Conservation (phyloP, 2,888 invertebrate species). For the Acronicta leporina region DNA sequence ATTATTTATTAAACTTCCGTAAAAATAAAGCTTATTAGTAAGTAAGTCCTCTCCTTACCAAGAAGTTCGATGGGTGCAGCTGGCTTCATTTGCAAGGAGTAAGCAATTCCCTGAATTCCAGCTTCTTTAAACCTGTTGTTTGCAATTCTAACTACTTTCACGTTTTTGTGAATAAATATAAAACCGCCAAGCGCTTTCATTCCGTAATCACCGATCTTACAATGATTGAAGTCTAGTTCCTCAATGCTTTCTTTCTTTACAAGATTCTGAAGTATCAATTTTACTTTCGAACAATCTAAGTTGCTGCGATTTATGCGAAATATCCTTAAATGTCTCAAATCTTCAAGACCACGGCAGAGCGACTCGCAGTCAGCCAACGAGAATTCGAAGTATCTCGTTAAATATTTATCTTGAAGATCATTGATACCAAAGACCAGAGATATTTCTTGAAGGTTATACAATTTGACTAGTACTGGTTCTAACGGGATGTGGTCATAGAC, state of each 20-base stretch:
- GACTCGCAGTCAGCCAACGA: constrained; percentile 89
- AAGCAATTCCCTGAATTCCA: constrained; percentile 88
- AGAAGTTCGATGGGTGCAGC: constrained; percentile 83
- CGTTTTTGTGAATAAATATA: constrained; percentile 79
- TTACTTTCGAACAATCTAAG: constrained; percentile 89
- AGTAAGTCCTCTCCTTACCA: constrained; percentile 62
- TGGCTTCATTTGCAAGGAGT: constrained; percentile 85
- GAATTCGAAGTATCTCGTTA: constrained; percentile 90
- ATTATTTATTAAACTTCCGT: not conserved
- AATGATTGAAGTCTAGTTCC: constrained; percentile 91
- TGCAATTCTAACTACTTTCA: constrained; percentile 85
- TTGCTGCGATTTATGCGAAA: constrained; percentile 90
- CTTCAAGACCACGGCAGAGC: constrained; percentile 86
- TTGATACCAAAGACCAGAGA: constrained; percentile 80
- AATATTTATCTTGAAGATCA: constrained; percentile 85
- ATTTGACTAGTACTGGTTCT: constrained; percentile 83
- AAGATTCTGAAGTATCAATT: constrained; percentile 88
- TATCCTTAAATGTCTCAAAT: constrained; percentile 81
- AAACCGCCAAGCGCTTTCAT: constrained; percentile 90
- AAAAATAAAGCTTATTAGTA: not conserved
- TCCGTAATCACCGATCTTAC: constrained; percentile 90
- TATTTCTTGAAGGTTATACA: constrained; percentile 88
- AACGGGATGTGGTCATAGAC: constrained; percentile 90
- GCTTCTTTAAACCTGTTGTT: constrained; percentile 88
- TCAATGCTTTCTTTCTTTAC: constrained; percentile 85